Conservation (phyloP, 2,888 invertebrate species). For the Beris morrisii region DNA sequence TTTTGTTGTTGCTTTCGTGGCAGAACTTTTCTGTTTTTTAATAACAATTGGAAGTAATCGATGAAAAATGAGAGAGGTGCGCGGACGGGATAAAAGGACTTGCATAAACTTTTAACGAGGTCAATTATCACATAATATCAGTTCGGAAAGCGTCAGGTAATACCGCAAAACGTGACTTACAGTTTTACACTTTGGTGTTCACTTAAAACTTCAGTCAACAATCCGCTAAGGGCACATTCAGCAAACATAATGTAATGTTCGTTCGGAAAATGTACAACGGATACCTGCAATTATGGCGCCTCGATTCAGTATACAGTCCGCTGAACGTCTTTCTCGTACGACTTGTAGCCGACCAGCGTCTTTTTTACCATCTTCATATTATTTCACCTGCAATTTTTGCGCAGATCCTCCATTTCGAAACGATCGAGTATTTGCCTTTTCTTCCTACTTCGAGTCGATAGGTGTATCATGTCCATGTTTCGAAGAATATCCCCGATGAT, state of each 20-base stretch:
- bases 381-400: too few species aligned
- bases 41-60: not conserved
- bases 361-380: too few species aligned
- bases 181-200: constrained; percentile 17
- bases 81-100: not conserved
- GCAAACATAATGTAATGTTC: not conserved
- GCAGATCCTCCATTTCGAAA: too few species aligned
- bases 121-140: constrained; percentile 26
- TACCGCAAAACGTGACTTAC: constrained; percentile 18
- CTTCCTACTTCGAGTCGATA: too few species aligned
- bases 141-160: too few species aligned
- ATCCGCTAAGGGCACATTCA: constrained; percentile 12
- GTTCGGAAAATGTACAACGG: constrained; percentile 4
- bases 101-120: constrained; percentile 22
- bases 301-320: constrained; percentile 1
- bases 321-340: too few species aligned
- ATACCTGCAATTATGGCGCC: constrained; percentile 26
- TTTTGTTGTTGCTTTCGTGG: too few species aligned
- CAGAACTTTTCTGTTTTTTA: too few species aligned
- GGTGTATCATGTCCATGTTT: too few species aligned
- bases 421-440: too few species aligned
- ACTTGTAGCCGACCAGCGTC: too few species aligned
- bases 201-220: constrained; percentile 10
- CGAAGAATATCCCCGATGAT: too few species aligned
- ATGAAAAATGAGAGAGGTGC: not conserved